Evolutionary conservation across 2,113 vertebrate genomes (phyloP).

Genomic region (Vulpes lagopus): DNA sequence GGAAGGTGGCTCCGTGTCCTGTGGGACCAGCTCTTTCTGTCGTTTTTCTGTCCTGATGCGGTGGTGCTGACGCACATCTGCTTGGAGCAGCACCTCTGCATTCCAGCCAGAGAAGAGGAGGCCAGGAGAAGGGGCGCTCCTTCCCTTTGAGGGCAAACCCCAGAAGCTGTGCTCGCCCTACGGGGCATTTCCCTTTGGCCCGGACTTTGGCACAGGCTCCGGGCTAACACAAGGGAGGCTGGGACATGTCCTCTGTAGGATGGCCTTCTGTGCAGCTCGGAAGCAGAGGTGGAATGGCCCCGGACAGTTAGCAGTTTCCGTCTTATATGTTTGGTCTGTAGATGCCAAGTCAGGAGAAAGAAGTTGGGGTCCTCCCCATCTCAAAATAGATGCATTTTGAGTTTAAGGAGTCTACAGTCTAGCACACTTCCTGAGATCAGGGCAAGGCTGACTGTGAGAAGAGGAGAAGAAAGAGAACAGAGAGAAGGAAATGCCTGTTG

Average conservation of each 20-base stretch:
- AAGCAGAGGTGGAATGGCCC: background rate
- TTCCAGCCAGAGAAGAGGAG: background rate
- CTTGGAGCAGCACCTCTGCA: background rate
- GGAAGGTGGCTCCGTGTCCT: background rate
- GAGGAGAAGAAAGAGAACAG: background rate
- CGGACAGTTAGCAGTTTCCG: background rate
- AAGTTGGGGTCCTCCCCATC: background rate
- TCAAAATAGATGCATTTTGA: background rate
- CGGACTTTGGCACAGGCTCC: background rate
- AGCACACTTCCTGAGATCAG: background rate
- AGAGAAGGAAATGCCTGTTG: background rate
- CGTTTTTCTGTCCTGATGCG: background rate
- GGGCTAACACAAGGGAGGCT: background rate
- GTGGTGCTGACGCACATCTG: background rate
- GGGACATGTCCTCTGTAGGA: background rate
- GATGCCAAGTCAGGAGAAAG: background rate
- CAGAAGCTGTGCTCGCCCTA: background rate
- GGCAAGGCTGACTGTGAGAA: background rate
- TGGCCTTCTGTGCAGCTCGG: background rate
- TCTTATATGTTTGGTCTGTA: background rate
- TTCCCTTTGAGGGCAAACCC: background rate
- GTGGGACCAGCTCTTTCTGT: background rate
- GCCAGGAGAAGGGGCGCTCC: accelerated
- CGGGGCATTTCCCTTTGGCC: background rate
- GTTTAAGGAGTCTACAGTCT: background rate